Evolutionary conservation across 2,797 vertebrate genomes (phyloP).

Genomic region (Neostethus bicornis): DNA sequence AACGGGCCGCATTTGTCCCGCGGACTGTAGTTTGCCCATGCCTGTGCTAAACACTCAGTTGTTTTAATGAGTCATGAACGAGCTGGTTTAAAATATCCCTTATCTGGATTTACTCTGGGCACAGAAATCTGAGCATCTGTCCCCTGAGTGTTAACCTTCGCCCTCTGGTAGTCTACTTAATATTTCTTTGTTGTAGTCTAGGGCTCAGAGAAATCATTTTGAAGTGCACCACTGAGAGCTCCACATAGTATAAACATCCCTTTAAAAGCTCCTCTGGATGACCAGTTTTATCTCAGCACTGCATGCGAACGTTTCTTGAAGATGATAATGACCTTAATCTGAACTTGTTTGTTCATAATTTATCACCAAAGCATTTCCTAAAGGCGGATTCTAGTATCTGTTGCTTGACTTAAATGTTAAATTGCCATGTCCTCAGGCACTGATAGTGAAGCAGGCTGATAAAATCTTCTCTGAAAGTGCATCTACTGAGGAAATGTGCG

Average conservation of each 20-base stretch:
- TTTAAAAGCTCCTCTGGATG: conserved; percentile 1
- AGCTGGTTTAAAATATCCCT: too few species aligned
- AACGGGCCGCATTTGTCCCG: too few species aligned
- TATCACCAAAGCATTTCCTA: conserved; percentile 22
- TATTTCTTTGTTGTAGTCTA: background rate
- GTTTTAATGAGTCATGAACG: background rate
- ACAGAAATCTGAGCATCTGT: background rate
- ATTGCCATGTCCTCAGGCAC: conserved; percentile 38
- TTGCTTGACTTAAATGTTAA: conserved; percentile 54
- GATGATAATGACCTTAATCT: conserved; percentile 39
- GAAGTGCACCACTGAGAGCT: background rate
- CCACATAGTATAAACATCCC: background rate
- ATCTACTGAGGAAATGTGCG: conserved; percentile 2
- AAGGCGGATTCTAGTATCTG: conserved; percentile 16
- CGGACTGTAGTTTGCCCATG: too few species aligned
- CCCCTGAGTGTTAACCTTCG: background rate
- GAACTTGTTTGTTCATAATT: conserved; percentile 36
- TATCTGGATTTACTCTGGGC: background rate
- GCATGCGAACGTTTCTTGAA: conserved; percentile 16
- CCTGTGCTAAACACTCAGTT: background rate
- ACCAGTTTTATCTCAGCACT: conserved; percentile 1
- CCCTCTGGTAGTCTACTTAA: background rate
- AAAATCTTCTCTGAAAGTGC: conserved; percentile 22
- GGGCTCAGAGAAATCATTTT: background rate
- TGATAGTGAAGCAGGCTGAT: conserved; percentile 32